phyloP scores from a whole-genome alignment of 2,888 invertebrate species.

The Tortricodes alternella region DNA sequence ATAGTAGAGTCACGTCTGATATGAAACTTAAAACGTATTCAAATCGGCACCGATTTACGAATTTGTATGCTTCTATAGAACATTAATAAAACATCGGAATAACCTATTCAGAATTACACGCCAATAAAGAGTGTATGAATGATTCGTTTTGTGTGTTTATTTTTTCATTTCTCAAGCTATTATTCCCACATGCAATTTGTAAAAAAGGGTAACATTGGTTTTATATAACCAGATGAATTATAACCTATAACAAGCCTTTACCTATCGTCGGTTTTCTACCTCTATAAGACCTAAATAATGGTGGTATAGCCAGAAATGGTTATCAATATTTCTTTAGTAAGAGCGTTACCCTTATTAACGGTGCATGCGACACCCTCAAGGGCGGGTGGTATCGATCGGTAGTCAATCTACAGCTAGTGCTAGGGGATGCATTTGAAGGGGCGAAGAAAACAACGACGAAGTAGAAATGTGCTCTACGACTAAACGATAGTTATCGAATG shows the following conservation, averaged over 20 bases:
- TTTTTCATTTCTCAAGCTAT: too few species aligned
- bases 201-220: too few species aligned
- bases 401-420: conserved; percentile 12
- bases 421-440: neutral
- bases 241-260: too few species aligned
- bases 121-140: conserved; percentile 7
- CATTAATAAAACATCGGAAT: conserved; percentile 11
- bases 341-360: conserved; percentile 1
- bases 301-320: too few species aligned
- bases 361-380: conserved; percentile 13
- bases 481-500: too few species aligned
- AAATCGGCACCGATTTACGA: conserved; percentile 10
- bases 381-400: conserved; percentile 16
- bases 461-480: neutral
- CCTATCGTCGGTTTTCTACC: too few species aligned
- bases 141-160: too few species aligned
- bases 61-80: conserved; percentile 15
- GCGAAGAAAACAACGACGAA: neutral
- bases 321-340: too few species aligned
- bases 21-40: conserved; percentile 9
- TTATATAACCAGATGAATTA: too few species aligned
- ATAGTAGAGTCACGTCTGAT: conserved; percentile 4
- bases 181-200: too few species aligned
- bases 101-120: conserved; percentile 18
- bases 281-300: too few species aligned